Percentiles rank a stretch among this genome's conserved stretches.
phyloP scores from a whole-genome alignment of 2,888 invertebrate species.

The Meteorus colon region DNA sequence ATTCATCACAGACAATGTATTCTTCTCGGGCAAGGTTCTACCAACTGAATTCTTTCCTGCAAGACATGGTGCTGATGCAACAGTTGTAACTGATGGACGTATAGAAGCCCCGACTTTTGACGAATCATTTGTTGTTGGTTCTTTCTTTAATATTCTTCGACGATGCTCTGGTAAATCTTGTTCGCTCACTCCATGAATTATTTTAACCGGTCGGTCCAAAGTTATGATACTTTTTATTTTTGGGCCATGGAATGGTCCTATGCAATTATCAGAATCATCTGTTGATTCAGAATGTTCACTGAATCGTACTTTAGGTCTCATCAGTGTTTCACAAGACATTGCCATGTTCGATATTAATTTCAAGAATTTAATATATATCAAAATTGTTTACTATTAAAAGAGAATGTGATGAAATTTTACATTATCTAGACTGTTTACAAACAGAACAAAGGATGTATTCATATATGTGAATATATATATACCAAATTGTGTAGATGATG shows the following conservation, averaged over 20 bases:
- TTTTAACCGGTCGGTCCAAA: slow-evolving; percentile 56
- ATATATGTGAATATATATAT: too few species aligned
- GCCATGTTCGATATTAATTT: neutral
- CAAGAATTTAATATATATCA: too few species aligned
- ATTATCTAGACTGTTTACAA: too few species aligned
- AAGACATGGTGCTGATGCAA: neutral
- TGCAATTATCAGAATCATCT: slow-evolving; percentile 18
- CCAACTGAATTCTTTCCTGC: neutral
- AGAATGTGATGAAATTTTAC: too few species aligned
- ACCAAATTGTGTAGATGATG: too few species aligned
- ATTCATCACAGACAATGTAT: neutral
- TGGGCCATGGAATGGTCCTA: slow-evolving; percentile 43
- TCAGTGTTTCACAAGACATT: slow-evolving; percentile 3
- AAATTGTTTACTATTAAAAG: too few species aligned
- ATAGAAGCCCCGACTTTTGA: neutral
- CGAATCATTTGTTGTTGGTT: neutral
- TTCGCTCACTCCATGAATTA: neutral
- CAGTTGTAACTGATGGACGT: neutral
- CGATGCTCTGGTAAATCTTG: neutral
- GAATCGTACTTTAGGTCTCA: slow-evolving; percentile 61
- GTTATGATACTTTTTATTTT: slow-evolving; percentile 55
- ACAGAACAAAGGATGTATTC: too few species aligned
- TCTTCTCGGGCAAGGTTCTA: neutral
- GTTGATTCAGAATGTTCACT: slow-evolving; percentile 45
- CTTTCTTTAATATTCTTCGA: neutral